Evolutionary conservation across 2,888 invertebrate species (phyloP).

Genomic region (Trichogramma dendrolimi): DNA sequence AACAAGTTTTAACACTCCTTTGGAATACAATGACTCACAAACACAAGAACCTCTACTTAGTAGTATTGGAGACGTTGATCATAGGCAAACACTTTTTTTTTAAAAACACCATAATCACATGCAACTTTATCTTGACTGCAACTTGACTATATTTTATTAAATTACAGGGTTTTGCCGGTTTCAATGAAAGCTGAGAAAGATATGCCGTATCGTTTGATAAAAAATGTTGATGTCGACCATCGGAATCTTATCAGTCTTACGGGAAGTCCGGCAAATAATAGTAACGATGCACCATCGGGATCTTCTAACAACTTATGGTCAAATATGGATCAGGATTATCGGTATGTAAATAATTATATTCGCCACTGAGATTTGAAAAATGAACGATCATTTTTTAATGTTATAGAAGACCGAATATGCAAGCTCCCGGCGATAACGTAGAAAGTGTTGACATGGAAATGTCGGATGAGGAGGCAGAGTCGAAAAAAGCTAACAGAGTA

Average conservation of each 20-base stretch:
- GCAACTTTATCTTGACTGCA: not conserved
- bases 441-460: conserved; percentile 78
- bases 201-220: conserved; percentile 46
- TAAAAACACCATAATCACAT: conserved; percentile 5
- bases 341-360: conserved; percentile 36
- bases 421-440: conserved; percentile 61
- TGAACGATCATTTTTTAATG: not conserved
- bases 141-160: conserved; percentile 3
- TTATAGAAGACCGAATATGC: conserved; percentile 21
- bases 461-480: conserved; percentile 69
- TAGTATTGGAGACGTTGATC: conserved; percentile 49
- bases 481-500: conserved; percentile 42
- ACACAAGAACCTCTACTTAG: conserved; percentile 46
- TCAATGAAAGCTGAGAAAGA: conserved; percentile 45
- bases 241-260: conserved; percentile 80
- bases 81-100: conserved; percentile 38
- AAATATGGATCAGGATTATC: conserved; percentile 47
- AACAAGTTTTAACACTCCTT: conserved; percentile 57
- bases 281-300: conserved; percentile 34
- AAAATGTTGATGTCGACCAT: conserved; percentile 69
- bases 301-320: conserved; percentile 44
- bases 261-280: conserved; percentile 60
- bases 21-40: conserved; percentile 62
- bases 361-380: not conserved
- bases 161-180: conserved; percentile 33